Evolutionary conservation across 2,888 invertebrate species (phyloP), one percentile per base, ranked within the genome.

Genomic region (Acholoe squamosa): DNA sequence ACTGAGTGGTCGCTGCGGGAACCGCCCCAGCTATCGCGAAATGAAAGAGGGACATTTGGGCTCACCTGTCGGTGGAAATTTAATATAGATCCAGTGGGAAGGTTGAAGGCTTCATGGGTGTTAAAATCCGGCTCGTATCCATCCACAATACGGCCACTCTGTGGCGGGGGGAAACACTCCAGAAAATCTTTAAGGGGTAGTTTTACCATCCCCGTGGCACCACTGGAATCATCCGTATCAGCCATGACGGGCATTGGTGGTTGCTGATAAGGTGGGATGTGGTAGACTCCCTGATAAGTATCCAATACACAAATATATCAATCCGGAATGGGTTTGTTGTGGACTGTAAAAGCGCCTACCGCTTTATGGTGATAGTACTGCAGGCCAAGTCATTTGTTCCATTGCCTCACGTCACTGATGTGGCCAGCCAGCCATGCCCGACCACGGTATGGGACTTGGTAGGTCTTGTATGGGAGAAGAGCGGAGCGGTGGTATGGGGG

Each of bases 161-260:
- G 92, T 14, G 92, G 92, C n/a, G 92, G 90, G 16, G 91, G 90
- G 67, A 91, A 92, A 52, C 91, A 91, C 56, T 92, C 91, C 22
- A 92, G 90, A 56, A 92, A 91, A 25, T 92, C 92, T 22, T 90
- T 61, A 12, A 92, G 71, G 22, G 76, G 33, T 43, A 91, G 33
- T 56, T 90, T 76, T 28, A 56, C 28, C 0, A 52, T 28, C 22
- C 43, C 84, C 19, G 33, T 16, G 19, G 52, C 86, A 54, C 33
- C 80, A 16, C 80, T 43, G n/a, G 33, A 43, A 25, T 43, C 80
- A 19, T 43, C 80, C 33, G 80, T 76, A 34, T 80, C 80, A 16
- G 80, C 80, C 80, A 80, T 80, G 80, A 43, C 80, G 1, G 80
- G 80, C 80, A 80, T 80, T 80, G 12, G 80, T 80, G 33, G 43